Evolutionary conservation across 2,113 vertebrate genomes (phyloP).

Genomic region (Grammomys surdaster): DNA sequence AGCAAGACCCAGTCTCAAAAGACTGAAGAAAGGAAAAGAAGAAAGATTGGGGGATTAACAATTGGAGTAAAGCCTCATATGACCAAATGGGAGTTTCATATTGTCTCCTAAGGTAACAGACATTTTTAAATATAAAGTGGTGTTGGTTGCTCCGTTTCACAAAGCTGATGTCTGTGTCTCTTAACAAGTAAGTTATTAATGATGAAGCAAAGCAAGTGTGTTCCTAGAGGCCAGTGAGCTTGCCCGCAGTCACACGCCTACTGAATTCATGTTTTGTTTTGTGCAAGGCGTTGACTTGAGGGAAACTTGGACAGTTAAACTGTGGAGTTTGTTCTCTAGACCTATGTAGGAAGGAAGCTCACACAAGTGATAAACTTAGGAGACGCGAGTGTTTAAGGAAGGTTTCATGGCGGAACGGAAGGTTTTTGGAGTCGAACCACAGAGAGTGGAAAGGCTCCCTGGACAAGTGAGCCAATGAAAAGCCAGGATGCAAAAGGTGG

Average conservation of each 20-base stretch:
- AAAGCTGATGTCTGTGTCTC: not conserved
- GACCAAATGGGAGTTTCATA: not conserved
- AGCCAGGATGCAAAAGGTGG: not conserved
- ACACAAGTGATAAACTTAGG: not conserved
- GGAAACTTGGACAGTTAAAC: not conserved
- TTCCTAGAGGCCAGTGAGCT: slow-evolving; percentile 33
- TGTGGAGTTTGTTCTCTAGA: not conserved
- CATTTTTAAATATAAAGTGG: slow-evolving; percentile 45
- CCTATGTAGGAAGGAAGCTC: not conserved
- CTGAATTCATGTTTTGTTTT: not conserved
- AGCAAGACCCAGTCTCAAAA: not conserved
- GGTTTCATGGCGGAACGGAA: not conserved
- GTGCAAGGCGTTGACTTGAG: not conserved
- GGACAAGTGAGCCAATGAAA: not conserved
- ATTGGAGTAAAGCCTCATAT: not conserved
- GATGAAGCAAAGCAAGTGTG: slow-evolving; percentile 5
- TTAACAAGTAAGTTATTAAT: slow-evolving; percentile 27
- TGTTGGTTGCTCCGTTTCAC: slow-evolving; percentile 22
- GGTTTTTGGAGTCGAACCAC: not conserved
- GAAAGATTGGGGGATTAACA: slow-evolving; percentile 1
- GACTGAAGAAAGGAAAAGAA: not conserved
- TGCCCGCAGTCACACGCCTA: not conserved
- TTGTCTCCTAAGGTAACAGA: not conserved
- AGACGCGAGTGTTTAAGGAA: not conserved
- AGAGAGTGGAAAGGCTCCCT: not conserved